Evolutionary conservation across 2,113 vertebrate species (phyloP).

Genomic region (Ammodytes marinus): DNA sequence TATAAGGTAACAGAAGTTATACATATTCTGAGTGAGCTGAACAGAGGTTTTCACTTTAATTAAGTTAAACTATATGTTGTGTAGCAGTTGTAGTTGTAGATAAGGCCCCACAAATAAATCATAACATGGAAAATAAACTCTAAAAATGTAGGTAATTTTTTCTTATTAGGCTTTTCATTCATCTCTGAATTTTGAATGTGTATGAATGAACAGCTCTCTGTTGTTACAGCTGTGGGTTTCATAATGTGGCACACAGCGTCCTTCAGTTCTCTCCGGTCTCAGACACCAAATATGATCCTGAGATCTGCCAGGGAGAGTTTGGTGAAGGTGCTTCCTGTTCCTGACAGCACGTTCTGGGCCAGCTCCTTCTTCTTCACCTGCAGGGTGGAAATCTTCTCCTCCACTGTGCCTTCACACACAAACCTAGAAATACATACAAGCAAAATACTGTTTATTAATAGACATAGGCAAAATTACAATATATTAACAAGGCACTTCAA

Average conservation of each 20-base stretch:
- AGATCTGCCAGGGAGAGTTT: slow-evolving; percentile 95
- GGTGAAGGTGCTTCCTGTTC: slow-evolving; percentile 85
- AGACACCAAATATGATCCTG: slow-evolving; percentile 90
- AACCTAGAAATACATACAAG: slow-evolving; percentile 85
- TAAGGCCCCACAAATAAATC: no score
- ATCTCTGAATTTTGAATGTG: background rate
- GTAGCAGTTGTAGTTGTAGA: no score
- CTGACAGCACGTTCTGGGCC: slow-evolving; percentile 92
- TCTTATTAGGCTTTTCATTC: background rate
- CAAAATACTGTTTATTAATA: background rate
- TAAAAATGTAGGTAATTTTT: background rate
- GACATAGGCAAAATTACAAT: background rate
- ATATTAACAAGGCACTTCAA: background rate
- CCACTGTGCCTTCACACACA: slow-evolving; percentile 93
- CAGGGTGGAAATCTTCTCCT: slow-evolving; percentile 94
- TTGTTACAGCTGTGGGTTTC: background rate
- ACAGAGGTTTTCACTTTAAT: no score
- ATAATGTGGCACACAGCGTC: background rate
- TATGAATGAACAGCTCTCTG: background rate
- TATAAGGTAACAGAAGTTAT: background rate
- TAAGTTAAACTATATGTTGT: no score
- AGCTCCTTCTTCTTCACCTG: slow-evolving; percentile 94
- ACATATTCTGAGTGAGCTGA: background rate
- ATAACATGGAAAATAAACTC: background rate
- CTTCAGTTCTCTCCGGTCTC: slow-evolving; percentile 22